These are phyloP conservation scores for Grammomys dolichurus DNA, from an alignment of 2,113 vertebrate species.

Conservation along the genomic window DNA sequence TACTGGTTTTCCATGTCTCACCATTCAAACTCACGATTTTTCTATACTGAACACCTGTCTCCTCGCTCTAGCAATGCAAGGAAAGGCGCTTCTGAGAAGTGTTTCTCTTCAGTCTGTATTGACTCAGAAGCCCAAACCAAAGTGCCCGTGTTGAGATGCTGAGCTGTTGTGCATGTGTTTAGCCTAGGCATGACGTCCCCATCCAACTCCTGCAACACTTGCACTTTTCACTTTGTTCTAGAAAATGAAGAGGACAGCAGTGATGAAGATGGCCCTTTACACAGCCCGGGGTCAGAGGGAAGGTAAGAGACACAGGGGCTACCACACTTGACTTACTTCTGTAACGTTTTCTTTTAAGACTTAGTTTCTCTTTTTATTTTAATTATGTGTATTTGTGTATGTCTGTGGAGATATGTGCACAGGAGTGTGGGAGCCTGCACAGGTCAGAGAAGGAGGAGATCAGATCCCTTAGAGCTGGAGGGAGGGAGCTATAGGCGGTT, in stretches of 20 bases:
- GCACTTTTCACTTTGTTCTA: constrained; percentile 80
- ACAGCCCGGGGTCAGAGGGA: constrained; percentile 94
- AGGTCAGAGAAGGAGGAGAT: not conserved
- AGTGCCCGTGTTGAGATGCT: not conserved
- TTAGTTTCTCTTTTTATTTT: not conserved
- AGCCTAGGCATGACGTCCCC: not conserved
- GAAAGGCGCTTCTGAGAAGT: constrained; percentile 12
- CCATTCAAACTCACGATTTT: constrained; percentile 15
- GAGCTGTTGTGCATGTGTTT: not conserved
- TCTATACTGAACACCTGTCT: constrained; percentile 26
- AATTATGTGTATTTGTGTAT: not conserved
- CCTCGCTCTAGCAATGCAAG: not conserved
- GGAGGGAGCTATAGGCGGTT: not conserved
- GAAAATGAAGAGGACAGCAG: constrained; percentile 96
- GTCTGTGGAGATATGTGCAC: no score
- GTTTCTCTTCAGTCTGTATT: constrained; percentile 4
- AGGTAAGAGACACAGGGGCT: constrained; percentile 87
- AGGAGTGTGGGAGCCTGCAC: no score
- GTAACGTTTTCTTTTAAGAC: not conserved
- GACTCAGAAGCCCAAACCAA: not conserved
- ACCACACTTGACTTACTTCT: not conserved
- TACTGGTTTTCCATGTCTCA: not conserved
- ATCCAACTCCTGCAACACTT: not conserved
- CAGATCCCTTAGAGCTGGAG: not conserved
- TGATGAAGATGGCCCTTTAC: constrained; percentile 94